Conservation (phyloP, 1,140 invertebrate species). For the Fopius arisanus region DNA sequence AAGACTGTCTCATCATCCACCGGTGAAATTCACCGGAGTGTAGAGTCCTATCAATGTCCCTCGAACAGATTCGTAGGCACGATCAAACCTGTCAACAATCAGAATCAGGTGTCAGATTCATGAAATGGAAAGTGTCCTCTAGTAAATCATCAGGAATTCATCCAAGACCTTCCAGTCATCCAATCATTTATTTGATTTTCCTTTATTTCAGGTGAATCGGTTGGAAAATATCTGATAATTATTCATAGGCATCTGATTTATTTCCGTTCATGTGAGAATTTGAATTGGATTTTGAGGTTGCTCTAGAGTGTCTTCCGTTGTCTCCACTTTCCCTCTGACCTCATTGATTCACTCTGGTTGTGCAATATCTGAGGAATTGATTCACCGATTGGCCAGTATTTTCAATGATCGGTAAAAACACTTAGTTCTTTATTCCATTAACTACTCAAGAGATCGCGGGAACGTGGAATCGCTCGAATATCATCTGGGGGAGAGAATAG, state of each 20-base stretch:
- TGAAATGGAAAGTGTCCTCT: constrained; percentile 2
- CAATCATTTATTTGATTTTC: too few relatives aligned
- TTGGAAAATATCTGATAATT: too few relatives aligned
- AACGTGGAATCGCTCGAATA: background rate
- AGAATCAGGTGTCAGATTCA: background rate
- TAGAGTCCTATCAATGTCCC: background rate
- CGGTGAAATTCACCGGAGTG: background rate
- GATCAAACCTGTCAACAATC: background rate
- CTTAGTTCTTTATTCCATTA: background rate
- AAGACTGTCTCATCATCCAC: background rate
- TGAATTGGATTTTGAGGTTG: background rate
- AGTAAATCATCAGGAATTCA: background rate
- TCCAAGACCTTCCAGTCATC: too few relatives aligned
- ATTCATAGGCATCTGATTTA: too few relatives aligned
- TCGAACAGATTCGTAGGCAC: background rate
- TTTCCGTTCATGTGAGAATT: too few relatives aligned
- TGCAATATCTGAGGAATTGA: background rate
- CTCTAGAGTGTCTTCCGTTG: background rate
- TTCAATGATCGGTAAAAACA: background rate
- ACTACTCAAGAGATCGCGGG: background rate
- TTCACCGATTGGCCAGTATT: background rate
- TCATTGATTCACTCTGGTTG: background rate
- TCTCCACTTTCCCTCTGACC: constrained; percentile 6
- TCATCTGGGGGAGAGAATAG: background rate
- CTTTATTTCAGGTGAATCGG: too few relatives aligned